These are phyloP conservation scores for Papilio polytes DNA, from an alignment of 1,140 invertebrate genomes.

Conservation along the genomic window DNA sequence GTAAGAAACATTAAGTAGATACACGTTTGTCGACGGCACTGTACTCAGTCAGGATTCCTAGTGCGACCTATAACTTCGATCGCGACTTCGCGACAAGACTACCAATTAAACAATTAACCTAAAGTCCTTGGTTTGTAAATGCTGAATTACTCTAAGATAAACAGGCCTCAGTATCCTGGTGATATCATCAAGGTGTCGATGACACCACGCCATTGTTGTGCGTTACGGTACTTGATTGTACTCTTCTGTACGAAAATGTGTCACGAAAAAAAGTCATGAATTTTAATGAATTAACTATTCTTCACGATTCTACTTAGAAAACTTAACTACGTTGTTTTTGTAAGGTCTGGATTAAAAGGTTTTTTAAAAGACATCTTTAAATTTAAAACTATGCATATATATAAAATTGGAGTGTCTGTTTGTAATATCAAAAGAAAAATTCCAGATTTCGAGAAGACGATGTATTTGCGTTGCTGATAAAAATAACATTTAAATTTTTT, in stretches of 20 bases:
- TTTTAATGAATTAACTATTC: not conserved
- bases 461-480: too few species aligned
- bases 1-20: too few species aligned
- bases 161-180: slow-evolving; percentile 1
- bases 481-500: too few species aligned
- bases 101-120: not conserved
- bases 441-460: too few species aligned
- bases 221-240: slow-evolving; percentile 29
- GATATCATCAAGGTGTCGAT: slow-evolving; percentile 30
- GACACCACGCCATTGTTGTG: slow-evolving; percentile 19
- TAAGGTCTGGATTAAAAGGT: too few species aligned
- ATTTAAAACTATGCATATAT: too few species aligned
- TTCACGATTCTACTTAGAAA: not conserved
- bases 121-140: not conserved
- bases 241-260: not conserved
- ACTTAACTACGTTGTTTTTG: too few species aligned
- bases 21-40: too few species aligned
- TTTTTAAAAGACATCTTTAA: too few species aligned
- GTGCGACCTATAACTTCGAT: not conserved
- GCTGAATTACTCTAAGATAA: not conserved
- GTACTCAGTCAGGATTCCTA: too few species aligned
- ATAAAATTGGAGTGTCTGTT: too few species aligned
- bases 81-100: not conserved
- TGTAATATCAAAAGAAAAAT: too few species aligned
- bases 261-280: not conserved